Evolutionary conservation across 37 sponge, comb jelly and placozoan species (phyloP).

Genomic region (Aplysina aerophoba): DNA sequence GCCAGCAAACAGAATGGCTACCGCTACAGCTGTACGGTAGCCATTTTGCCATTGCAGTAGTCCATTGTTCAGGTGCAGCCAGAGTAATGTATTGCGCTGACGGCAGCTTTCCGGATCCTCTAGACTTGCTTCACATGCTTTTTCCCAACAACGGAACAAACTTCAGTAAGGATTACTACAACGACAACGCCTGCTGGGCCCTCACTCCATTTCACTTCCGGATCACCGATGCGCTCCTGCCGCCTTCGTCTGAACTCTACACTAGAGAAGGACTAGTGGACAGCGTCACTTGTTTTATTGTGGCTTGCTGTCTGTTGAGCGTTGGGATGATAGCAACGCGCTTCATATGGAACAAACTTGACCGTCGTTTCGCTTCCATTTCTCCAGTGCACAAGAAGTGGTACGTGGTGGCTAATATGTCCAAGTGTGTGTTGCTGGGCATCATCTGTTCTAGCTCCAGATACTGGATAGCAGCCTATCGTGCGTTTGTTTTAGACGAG

Average conservation of each 20-base stretch:
- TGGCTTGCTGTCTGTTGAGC: conserved; percentile 27
- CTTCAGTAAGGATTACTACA: background rate
- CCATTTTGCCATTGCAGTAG: no score
- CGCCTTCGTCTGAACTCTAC: conserved; percentile 34
- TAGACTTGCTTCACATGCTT: conserved; percentile 56
- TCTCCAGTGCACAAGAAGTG: conserved; percentile 82
- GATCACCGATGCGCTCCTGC: conserved; percentile 36
- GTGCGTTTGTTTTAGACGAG: conserved; percentile 42
- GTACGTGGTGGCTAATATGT: conserved; percentile 86
- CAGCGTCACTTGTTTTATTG: conserved; percentile 30
- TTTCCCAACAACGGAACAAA: conserved; percentile 63
- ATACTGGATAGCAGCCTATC: conserved; percentile 53
- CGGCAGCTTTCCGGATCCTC: conserved; percentile 54
- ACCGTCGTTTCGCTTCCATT: conserved; percentile 59
- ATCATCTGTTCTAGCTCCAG: conserved; percentile 34
- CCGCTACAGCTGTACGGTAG: no score
- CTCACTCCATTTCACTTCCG: conserved; percentile 3
- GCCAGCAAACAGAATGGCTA: no score
- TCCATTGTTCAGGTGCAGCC: no score
- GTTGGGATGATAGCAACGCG: conserved; percentile 22
- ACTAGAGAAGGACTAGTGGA: conserved; percentile 63
- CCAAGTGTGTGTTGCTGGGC: conserved; percentile 67
- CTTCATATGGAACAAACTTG: conserved; percentile 40
- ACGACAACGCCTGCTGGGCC: conserved; percentile 48
- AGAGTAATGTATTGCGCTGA: no score